A percentile compares a stretch with the other conserved stretches of the same genome.
Conservation (phyloP, 2,113 vertebrate genomes). For the Oceanites oceanicus region DNA sequence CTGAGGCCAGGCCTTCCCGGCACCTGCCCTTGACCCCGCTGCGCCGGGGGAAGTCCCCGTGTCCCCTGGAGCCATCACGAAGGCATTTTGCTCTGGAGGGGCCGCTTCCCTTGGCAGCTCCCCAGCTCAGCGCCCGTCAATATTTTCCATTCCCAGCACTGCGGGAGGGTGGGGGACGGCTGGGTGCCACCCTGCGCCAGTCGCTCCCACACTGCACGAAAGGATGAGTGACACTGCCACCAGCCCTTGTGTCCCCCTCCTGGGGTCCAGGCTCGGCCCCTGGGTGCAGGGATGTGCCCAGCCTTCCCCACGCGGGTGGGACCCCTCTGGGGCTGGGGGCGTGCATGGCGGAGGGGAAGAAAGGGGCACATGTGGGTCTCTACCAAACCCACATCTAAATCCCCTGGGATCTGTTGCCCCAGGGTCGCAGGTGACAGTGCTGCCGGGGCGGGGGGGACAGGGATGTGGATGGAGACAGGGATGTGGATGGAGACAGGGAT, state of each 20-base stretch:
- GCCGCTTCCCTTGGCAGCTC: background rate
- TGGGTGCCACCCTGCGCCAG: background rate
- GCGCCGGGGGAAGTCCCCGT: background rate
- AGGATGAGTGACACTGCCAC: background rate
- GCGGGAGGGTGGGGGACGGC: background rate
- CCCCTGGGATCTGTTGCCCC: fast-evolving
- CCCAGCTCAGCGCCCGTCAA: background rate
- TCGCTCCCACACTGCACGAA: fast-evolving
- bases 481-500: too few species aligned
- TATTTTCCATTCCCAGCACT: constrained; percentile 23
- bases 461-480: too few species aligned
- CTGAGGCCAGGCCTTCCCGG: background rate
- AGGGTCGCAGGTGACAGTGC: fast-evolving
- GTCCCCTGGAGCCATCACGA: background rate
- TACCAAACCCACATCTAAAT: background rate
- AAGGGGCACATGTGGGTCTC: background rate
- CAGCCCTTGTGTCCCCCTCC: fast-evolving
- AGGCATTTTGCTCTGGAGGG: background rate
- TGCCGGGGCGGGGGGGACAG: fast-evolving
- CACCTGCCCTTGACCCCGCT: background rate
- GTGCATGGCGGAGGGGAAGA: fast-evolving
- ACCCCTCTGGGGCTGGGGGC: background rate
- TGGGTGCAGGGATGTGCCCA: background rate
- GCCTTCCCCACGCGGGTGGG: fast-evolving
- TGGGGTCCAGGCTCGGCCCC: fast-evolving